phyloP scores from a whole-genome alignment of 2,888 invertebrate genomes.

The Strigamia maritima region DNA sequence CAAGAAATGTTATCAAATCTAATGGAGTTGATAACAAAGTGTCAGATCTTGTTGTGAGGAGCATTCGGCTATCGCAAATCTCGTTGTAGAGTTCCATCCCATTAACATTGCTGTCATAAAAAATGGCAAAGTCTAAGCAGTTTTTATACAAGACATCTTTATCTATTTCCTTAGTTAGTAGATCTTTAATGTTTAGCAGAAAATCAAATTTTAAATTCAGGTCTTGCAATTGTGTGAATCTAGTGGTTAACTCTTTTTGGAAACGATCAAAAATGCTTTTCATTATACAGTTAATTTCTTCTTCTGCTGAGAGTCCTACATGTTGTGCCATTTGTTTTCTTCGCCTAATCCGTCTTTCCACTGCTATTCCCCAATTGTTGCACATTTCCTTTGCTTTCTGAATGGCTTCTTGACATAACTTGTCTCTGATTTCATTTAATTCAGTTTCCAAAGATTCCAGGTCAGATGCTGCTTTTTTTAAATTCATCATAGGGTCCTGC shows the following conservation, averaged over 20 bases:
- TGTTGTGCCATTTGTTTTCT: neutral
- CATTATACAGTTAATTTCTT: neutral
- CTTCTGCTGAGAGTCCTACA: neutral
- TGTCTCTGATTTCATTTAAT: neutral
- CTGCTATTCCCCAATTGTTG: neutral
- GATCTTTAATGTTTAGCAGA: too few relatives aligned
- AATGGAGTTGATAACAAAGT: too few relatives aligned
- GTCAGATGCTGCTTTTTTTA: neutral
- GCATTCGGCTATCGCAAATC: too few relatives aligned
- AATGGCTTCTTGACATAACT: neutral
- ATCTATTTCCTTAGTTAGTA: too few relatives aligned
- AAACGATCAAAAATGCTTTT: neutral
- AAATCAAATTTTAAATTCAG: too few relatives aligned
- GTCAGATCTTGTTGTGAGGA: too few relatives aligned
- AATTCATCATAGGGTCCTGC: neutral
- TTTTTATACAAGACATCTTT: too few relatives aligned
- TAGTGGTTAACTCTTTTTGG: neutral
- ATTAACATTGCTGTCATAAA: too few relatives aligned
- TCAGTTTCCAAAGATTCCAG: neutral
- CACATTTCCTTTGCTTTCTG: neutral
- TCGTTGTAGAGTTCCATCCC: too few relatives aligned
- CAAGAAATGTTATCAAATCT: too few relatives aligned
- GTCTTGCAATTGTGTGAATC: neutral
- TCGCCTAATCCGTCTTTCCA: conserved; percentile 2
- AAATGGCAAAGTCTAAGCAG: too few relatives aligned